Base-by-base conservation (phyloP, 2,797 vertebrate species). In the Sebastes steindachneri region DNA sequence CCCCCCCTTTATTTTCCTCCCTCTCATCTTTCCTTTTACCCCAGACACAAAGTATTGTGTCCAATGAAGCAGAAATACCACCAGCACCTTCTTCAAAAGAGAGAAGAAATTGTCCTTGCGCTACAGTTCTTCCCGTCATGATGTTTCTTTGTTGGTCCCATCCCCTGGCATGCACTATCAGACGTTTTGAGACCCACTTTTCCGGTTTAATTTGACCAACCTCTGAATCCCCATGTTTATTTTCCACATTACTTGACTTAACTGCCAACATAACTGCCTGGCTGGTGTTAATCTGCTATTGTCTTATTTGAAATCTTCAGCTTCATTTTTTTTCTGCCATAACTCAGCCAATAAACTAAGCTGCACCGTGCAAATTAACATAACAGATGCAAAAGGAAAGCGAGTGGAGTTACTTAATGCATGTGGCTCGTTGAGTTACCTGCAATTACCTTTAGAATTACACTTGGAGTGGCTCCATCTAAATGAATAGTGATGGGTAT, bases 121-220 rank as follows among this genome's bases (percentile, higher is more conserved):
- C 37, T 76, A 60, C 54, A 62, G 17, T 45, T 71, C 48, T 57
- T 35, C 25, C 66, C n/a, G 3, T 64, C 33, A 51, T 48, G 25
- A 55, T 72, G 68, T 62, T 48, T 73, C 45, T 58, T 33, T 67
- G 45, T 45, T 75, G 70, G 73, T 15, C 60, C 29, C 19, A 12
- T 68, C 55, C 65, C 26, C 21, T 55, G 21, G 48, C 19, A 63
- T 31, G 35, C 51, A 45, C 33, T 11, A 15, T 11, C 37, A 64
- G 29, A 55, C 29, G 2, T 29, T 66, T 62, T 31, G 23, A 70
- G 77, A 77, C 63, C 59, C 45, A 79, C 57, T 78, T 72, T 75
- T 81, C 68, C 71, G 54, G 9, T 78, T 83, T 77, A 77, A 86
- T 80, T 71, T 83, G 69, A 77, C 35, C 65, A 70, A n/a, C 45